Conservation (phyloP, 2,113 vertebrate species). For the Oplegnathus fasciatus region DNA sequence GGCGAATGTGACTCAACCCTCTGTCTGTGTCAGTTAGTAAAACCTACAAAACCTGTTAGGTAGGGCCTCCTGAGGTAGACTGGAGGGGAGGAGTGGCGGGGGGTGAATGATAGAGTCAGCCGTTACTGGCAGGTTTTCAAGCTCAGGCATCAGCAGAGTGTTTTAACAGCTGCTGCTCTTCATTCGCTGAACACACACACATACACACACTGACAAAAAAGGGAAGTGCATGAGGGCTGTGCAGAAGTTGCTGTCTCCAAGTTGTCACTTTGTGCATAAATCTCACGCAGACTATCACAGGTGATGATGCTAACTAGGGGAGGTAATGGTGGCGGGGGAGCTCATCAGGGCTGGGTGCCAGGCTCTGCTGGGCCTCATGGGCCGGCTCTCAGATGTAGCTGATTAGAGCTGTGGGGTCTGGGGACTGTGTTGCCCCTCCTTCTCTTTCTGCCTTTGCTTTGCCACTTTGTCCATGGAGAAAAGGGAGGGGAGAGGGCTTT, state of each 20-base stretch:
- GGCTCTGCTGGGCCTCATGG: constrained; percentile 47
- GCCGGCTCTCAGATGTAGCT: constrained; percentile 49
- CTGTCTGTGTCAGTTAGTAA: constrained; percentile 64
- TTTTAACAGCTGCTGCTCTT: constrained; percentile 86
- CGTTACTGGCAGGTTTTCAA: constrained; percentile 84
- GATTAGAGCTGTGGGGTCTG: constrained; percentile 55
- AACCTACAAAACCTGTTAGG: constrained; percentile 80
- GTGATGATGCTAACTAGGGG: constrained; percentile 40
- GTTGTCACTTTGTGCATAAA: constrained; percentile 50
- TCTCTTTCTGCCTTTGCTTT: constrained; percentile 29
- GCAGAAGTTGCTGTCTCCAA: constrained; percentile 54
- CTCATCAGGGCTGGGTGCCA: constrained; percentile 55
- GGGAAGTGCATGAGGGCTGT: constrained; percentile 52
- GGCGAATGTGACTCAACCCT: constrained; percentile 63
- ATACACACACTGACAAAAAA: constrained; percentile 32
- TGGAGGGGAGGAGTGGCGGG: constrained; percentile 3
- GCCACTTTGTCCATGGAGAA: constrained; percentile 37
- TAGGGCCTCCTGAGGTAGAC: constrained; percentile 56
- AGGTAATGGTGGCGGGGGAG: constrained; percentile 41
- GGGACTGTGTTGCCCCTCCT: constrained; percentile 32
- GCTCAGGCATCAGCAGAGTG: constrained; percentile 79
- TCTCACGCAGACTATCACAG: constrained; percentile 40
- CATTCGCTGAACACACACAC: constrained; percentile 55
- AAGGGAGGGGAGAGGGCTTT: constrained; percentile 14
- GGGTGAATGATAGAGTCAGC: constrained; percentile 73